phyloP scores from a whole-genome alignment of 2,113 vertebrate species.

The Vulpes lagopus region DNA sequence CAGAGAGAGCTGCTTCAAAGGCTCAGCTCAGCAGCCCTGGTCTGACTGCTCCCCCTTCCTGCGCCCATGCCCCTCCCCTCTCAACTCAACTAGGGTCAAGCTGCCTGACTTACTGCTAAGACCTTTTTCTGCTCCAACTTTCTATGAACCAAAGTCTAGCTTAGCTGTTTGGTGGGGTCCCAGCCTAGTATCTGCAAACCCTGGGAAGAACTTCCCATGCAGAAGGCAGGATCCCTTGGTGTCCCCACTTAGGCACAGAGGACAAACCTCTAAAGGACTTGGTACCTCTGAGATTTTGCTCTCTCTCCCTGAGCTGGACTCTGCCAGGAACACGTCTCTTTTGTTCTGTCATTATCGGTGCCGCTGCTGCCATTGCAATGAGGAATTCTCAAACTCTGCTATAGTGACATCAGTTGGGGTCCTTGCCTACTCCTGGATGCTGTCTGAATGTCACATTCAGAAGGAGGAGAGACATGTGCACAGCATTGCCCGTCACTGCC shows the following conservation, averaged over 20 bases:
- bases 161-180: neutral
- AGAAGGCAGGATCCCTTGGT: neutral
- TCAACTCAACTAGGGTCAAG: neutral
- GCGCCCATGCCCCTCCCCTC: neutral
- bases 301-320: neutral
- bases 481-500: constrained; percentile 39
- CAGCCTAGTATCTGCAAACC: neutral
- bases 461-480: fast-evolving
- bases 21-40: neutral
- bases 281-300: neutral
- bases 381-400: neutral
- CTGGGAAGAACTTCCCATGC: neutral
- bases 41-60: neutral
- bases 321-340: neutral
- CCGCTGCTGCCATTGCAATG: fast-evolving
- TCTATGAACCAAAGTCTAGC: neutral
- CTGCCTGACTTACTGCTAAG: neutral
- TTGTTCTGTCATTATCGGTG: too few relatives aligned
- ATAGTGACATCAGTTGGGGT: fast-evolving
- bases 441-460: neutral
- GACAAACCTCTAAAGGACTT: too few relatives aligned
- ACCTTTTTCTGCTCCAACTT: neutral
- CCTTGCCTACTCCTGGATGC: neutral
- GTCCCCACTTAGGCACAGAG: neutral
- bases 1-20: neutral